Percentiles rank a stretch among this genome's conserved stretches.
These are phyloP conservation scores for Arctocebus calabarensis DNA, from an alignment of 2,797 vertebrate species.

Conservation along the genomic window DNA sequence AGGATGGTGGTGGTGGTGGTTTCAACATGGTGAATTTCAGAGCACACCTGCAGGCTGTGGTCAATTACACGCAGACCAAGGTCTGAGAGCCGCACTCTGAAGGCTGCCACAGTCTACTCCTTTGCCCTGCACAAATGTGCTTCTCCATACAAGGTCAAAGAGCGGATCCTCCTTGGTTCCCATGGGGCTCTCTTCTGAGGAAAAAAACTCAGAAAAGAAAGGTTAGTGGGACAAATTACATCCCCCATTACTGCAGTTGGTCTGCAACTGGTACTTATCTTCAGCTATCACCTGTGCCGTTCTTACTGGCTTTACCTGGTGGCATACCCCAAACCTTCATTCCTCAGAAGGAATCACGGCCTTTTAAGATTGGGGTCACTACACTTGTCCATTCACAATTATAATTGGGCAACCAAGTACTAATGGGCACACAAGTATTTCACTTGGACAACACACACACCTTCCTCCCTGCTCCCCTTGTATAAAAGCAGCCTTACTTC, in stretches of 20 bases:
- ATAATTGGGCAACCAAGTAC: conserved; percentile 1
- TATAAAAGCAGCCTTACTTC: neutral
- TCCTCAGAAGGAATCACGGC: neutral
- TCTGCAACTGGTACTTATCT: neutral
- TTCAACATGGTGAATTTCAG: neutral
- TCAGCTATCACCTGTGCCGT: neutral
- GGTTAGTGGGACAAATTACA: neutral
- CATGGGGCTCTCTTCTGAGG: neutral
- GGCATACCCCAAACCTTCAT: neutral
- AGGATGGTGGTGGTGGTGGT: neutral
- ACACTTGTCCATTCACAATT: neutral
- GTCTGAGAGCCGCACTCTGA: neutral
- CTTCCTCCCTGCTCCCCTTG: neutral
- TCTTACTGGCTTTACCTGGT: conserved; percentile 7
- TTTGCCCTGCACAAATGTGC: neutral
- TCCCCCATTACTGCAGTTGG: neutral
- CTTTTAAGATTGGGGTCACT: conserved; percentile 2
- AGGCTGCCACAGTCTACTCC: neutral
- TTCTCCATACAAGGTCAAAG: neutral
- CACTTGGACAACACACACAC: neutral
- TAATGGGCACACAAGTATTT: neutral
- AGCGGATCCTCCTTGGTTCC: neutral
- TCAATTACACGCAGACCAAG: neutral
- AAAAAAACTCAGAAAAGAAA: neutral
- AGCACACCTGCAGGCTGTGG: neutral